Evolutionary conservation across 2,113 vertebrate genomes (phyloP).

Genomic region (human): GRCh38 chr1:87128001-87128500

Average conservation of each 20-base stretch:
- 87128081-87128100: neutral
- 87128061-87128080: neutral
- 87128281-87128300: neutral
- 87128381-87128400: neutral
- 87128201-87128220: accelerated
- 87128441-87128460: neutral
- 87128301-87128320: neutral
- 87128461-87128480: neutral
- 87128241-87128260: neutral
- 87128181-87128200: neutral
- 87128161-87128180: neutral
- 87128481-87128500: neutral
- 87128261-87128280: neutral
- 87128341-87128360: neutral
- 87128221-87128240: accelerated
- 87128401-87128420: no score
- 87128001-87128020: neutral
- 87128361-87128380: neutral
- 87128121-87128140: neutral
- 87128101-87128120: neutral
- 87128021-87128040: neutral
- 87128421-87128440: neutral
- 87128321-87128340: neutral
- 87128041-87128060: neutral
- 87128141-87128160: no score